A percentile compares a stretch with the other conserved stretches of the same genome.
These are phyloP conservation scores for Odontocerum albicorne DNA, from an alignment of 2,888 invertebrate genomes.

Conservation along the genomic window DNA sequence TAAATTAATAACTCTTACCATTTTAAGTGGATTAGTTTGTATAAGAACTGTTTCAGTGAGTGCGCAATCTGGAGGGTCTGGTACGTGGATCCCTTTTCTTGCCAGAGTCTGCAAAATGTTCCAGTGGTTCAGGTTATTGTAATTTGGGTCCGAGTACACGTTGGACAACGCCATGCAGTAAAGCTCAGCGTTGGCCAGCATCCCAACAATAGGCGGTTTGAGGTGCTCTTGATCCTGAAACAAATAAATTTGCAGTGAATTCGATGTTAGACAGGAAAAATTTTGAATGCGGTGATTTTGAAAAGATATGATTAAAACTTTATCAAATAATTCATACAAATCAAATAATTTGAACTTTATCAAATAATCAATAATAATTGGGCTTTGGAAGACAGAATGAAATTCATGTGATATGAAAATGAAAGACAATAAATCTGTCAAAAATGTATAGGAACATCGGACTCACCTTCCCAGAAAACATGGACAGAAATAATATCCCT, in stretches of 20 bases:
- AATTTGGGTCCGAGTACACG: conserved; percentile 95
- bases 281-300: no score
- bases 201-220: conserved; percentile 89
- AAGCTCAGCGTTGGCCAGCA: conserved; percentile 90
- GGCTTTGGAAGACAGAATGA: no score
- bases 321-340: no score
- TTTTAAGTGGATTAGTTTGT: conserved; percentile 91
- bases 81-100: conserved; percentile 86
- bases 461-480: no score
- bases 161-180: conserved; percentile 93
- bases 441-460: no score
- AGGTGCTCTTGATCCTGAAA: conserved; percentile 88
- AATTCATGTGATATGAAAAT: no score
- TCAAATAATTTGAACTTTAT: no score
- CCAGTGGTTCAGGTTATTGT: conserved; percentile 94
- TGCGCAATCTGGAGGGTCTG: conserved; percentile 81
- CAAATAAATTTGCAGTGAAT: conserved; percentile 34
- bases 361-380: no score
- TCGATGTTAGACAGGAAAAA: neutral
- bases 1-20: conserved; percentile 59
- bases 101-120: conserved; percentile 91
- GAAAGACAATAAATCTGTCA: no score
- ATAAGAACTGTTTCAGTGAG: conserved; percentile 95
- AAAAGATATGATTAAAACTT: no score
- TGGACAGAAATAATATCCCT: no score